Conservation (phyloP, 2,113 vertebrate species). For the Psittacula cyanocephala region DNA sequence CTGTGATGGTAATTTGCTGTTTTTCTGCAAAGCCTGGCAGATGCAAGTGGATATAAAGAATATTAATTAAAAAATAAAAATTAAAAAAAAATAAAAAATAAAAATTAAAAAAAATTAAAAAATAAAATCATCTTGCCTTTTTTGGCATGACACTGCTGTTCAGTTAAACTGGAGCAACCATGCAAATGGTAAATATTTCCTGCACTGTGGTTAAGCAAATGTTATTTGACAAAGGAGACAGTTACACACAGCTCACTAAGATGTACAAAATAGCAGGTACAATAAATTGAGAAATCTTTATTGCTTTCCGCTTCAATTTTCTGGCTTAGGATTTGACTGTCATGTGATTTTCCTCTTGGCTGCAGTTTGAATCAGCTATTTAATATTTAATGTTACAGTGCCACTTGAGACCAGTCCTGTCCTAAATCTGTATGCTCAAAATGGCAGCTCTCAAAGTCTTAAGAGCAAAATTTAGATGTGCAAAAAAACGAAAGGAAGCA, state of each 20-base stretch:
- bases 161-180: not conserved
- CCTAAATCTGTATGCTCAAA: conserved; percentile 45
- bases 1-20: not conserved
- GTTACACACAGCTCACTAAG: not conserved
- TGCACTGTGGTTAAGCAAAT: not conserved
- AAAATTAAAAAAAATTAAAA: not conserved
- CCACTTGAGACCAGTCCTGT: conserved; percentile 36
- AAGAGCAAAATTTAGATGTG: conserved; percentile 51
- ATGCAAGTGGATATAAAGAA: not conserved
- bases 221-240: not conserved
- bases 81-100: not conserved
- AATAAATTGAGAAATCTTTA: not conserved
- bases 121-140: not conserved
- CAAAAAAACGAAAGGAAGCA: not conserved
- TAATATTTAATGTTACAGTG: conserved; percentile 65
- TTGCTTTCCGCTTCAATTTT: conserved; percentile 34
- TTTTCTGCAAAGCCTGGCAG: not conserved
- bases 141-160: not conserved
- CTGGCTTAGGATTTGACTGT: conserved; percentile 25
- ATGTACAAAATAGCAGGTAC: not conserved
- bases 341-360: conserved; percentile 43
- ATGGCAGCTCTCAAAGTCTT: conserved; percentile 27
- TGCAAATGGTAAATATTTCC: not conserved
- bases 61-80: not conserved
- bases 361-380: conserved; percentile 50